Evolutionary conservation across 2,113 vertebrate species (phyloP).

Genomic region (Synchiropus splendidus): DNA sequence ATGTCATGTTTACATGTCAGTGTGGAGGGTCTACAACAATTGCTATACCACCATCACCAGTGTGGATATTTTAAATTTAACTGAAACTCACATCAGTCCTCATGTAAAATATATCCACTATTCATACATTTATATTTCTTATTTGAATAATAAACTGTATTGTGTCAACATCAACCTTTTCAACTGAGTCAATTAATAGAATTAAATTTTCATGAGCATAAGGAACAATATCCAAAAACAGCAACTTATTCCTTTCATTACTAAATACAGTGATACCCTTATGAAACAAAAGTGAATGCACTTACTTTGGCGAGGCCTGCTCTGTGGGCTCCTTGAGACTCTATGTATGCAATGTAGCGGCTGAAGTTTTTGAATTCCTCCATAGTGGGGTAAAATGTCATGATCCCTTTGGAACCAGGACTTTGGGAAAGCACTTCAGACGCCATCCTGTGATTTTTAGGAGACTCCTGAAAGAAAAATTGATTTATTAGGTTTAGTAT

Average conservation of each 20-base stretch:
- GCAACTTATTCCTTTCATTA: too few relatives aligned
- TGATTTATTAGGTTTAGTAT: too few relatives aligned
- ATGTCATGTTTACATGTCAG: too few relatives aligned
- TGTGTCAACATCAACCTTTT: background rate
- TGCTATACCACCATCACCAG: too few relatives aligned
- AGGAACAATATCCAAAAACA: too few relatives aligned
- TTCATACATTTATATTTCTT: too few relatives aligned
- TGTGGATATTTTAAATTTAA: too few relatives aligned
- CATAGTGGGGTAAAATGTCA: conserved; percentile 86
- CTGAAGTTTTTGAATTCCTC: conserved; percentile 89
- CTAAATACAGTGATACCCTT: too few relatives aligned
- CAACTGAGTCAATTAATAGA: background rate
- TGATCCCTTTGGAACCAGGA: conserved; percentile 73
- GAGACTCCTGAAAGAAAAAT: conserved; percentile 15
- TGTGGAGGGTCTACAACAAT: background rate
- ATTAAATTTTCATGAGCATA: too few relatives aligned
- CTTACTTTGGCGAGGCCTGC: conserved; percentile 89
- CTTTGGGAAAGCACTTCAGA: conserved; percentile 66
- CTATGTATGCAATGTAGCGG: conserved; percentile 87
- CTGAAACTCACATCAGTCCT: too few relatives aligned
- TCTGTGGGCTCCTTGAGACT: conserved; percentile 87
- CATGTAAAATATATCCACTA: too few relatives aligned
- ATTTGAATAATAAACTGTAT: background rate
- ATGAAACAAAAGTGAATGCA: background rate
- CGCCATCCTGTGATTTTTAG: conserved; percentile 57